Evolutionary conservation across 64 coral and sea anemone species (phyloP), one percentile per base, ranked within the genome.

Genomic region (Stichodactyla mertensii): DNA sequence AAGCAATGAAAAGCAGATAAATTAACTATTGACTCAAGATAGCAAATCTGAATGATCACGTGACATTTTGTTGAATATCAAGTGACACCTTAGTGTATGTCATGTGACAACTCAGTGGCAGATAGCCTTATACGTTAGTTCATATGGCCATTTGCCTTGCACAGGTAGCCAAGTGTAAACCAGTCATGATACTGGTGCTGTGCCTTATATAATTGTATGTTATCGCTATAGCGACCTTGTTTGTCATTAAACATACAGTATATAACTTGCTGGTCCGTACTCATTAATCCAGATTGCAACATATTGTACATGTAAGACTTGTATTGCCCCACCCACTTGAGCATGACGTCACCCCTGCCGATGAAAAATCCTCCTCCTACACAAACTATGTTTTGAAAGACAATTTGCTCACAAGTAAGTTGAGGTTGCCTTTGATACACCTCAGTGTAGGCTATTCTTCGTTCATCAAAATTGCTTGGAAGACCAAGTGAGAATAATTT

Each of bases 161-260:
- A 61, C 57, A 85, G 6, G 16, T 61, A 85, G 8, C 83, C 83
- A 1, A 85, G 56, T 61, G 83, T 85, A 55, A 85, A 85, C 83
- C 83, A 85, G 24, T 55, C 16, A 55, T 55, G n/a, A 10, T 85
- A 85, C 6, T 36, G 4, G 7, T 31, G 5, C 54, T 61, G 55
- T 62, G 83, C 83, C 14, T 36, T 57, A 24, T 85, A 85, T 2
- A 31, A 0, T 26, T 85, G 83, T 20, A 85, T 26, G 7, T 27
- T 55, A 36, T 61, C 83, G 16, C 27, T 26, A 52, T 16, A 0
- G 26, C 2, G 7, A 0, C 61, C 13, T 57, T 1, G 6, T 56
- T 52, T 14, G 2, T 22, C 57, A 64, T 55, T 57, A 64, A 61
- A 85, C 23, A 85, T 85, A 10, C 54, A 24, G 52, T 85, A 85